Conservation (phyloP, 1,140 invertebrate species). For the Caenorhabditis tropicalis region DNA sequence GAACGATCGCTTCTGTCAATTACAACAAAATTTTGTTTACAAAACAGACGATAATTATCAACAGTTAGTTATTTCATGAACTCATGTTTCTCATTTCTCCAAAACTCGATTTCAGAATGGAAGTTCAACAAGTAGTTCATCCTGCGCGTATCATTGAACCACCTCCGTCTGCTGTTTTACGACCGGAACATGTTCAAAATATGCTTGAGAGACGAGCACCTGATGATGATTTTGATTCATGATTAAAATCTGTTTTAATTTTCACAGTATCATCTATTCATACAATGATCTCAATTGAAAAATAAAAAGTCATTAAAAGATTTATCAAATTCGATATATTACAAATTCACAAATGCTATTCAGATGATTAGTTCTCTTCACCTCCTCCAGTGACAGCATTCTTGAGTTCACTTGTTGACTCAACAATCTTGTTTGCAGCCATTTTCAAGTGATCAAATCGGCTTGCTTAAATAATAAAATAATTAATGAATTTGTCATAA, state of each 20-base stretch:
- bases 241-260: neutral
- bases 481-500: neutral
- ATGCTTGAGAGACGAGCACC: constrained; percentile 31
- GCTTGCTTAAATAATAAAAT: neutral
- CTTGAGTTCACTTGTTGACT: constrained; percentile 25
- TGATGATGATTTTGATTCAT: constrained; percentile 35
- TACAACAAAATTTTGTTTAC: constrained; percentile 47
- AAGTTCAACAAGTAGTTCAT: neutral
- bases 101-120: neutral
- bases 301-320: neutral
- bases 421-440: constrained; percentile 24
- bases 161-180: neutral
- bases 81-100: too few relatives aligned
- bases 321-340: neutral
- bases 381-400: constrained; percentile 16
- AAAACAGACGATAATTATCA: constrained; percentile 38
- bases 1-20: constrained; percentile 46
- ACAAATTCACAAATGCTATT: neutral
- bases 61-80: constrained; percentile 2
- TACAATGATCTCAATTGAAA: constrained; percentile 10
- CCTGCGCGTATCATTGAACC: neutral
- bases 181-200: constrained; percentile 34
- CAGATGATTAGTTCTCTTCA: neutral
- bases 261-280: neutral
- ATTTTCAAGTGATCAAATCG: constrained; percentile 25